These are phyloP conservation scores for Himalopsyche anomala DNA, from an alignment of 2,888 invertebrate genomes.

Conservation along the genomic window DNA sequence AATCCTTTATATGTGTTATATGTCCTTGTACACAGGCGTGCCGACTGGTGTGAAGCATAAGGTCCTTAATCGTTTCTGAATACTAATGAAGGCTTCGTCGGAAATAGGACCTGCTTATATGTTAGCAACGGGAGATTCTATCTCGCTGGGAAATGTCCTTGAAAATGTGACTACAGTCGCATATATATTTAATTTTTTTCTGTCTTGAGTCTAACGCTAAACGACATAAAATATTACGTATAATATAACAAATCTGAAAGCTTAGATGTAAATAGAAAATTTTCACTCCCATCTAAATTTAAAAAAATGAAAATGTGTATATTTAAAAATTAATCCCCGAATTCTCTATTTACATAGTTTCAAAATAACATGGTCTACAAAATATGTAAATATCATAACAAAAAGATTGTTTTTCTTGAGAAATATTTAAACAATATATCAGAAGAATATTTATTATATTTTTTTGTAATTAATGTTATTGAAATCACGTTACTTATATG, in stretches of 20 bases:
- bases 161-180: neutral
- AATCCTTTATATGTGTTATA: neutral
- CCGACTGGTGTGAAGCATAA: constrained; percentile 1
- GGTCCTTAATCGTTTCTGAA: constrained; percentile 21
- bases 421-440: no score
- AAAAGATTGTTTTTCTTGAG: no score
- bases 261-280: no score
- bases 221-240: neutral
- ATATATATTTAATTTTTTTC: neutral
- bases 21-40: neutral
- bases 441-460: no score
- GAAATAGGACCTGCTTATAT: constrained; percentile 13
- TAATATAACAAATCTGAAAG: neutral
- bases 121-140: neutral
- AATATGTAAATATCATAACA: no score
- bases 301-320: no score
- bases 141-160: neutral
- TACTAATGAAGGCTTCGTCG: constrained; percentile 18
- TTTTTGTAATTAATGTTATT: no score
- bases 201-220: neutral
- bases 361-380: no score
- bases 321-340: no score
- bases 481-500: no score
- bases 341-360: no score
- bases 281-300: no score